Evolutionary conservation across 2,888 invertebrate species (phyloP).

Genomic region (Magallana nippona): DNA sequence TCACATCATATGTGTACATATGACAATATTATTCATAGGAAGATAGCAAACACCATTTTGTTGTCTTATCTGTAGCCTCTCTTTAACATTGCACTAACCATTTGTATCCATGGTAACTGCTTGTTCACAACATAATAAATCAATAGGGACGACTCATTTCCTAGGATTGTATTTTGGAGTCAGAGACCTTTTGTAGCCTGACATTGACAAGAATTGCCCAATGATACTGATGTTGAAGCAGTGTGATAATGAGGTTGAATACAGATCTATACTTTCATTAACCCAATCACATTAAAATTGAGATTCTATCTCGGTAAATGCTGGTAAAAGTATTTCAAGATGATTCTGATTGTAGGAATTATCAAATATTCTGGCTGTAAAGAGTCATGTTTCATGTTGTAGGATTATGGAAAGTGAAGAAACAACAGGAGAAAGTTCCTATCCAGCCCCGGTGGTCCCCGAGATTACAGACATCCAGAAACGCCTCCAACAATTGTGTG

Average conservation of each 20-base stretch:
- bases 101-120: conserved; percentile 27
- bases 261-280: not conserved
- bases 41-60: not conserved
- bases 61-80: not conserved
- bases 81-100: conserved; percentile 3
- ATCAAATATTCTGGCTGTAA: not conserved
- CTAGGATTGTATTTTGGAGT: not conserved
- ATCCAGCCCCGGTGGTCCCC: conserved; percentile 5
- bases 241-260: not conserved
- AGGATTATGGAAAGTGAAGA: conserved; percentile 18
- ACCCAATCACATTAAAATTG: no score
- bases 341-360: not conserved
- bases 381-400: not conserved
- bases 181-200: not conserved
- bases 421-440: not conserved
- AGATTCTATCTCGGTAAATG: not conserved
- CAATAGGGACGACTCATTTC: conserved; percentile 16
- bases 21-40: no score
- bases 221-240: not conserved
- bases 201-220: not conserved
- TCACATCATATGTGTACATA: no score
- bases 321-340: not conserved
- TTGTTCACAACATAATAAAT: conserved; percentile 6
- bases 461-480: conserved; percentile 35
- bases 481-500: conserved; percentile 25